Conservation (phyloP, 1,140 invertebrate genomes). For the Conus ventricosus region DNA sequence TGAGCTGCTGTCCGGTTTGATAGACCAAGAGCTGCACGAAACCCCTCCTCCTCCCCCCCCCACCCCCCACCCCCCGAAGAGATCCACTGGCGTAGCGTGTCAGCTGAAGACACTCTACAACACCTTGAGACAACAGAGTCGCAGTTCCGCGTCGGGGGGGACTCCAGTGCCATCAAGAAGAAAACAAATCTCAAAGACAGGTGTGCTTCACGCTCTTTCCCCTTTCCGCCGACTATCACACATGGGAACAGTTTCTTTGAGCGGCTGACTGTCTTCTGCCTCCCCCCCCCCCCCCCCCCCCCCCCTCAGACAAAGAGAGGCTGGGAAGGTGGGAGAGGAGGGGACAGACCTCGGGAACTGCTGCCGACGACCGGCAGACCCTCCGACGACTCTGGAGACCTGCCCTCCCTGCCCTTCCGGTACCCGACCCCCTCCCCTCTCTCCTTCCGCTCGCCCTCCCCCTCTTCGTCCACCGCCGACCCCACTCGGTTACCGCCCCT, state of each 20-base stretch:
- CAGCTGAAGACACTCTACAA: too few relatives aligned
- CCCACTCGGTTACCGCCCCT: not conserved
- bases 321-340: not conserved
- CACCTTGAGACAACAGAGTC: too few relatives aligned
- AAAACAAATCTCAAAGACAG: too few relatives aligned
- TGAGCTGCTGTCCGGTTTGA: too few relatives aligned
- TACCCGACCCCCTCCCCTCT: not conserved
- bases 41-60: too few relatives aligned
- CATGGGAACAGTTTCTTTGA: not conserved
- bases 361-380: not conserved
- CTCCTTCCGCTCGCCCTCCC: not conserved
- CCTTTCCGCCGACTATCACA: not conserved
- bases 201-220: too few relatives aligned
- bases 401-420: not conserved
- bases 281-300: not conserved
- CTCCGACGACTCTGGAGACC: not conserved
- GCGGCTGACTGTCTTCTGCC: too few relatives aligned
- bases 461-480: not conserved
- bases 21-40: too few relatives aligned
- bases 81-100: too few relatives aligned
- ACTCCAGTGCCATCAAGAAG: too few relatives aligned
- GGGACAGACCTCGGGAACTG: not conserved
- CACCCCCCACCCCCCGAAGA: too few relatives aligned
- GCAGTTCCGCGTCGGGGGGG: too few relatives aligned
- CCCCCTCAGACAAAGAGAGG: slow-evolving; percentile 14